Evolutionary conservation across 2,888 invertebrate species (phyloP).

Genomic region (Ryuthela nishihirai): DNA sequence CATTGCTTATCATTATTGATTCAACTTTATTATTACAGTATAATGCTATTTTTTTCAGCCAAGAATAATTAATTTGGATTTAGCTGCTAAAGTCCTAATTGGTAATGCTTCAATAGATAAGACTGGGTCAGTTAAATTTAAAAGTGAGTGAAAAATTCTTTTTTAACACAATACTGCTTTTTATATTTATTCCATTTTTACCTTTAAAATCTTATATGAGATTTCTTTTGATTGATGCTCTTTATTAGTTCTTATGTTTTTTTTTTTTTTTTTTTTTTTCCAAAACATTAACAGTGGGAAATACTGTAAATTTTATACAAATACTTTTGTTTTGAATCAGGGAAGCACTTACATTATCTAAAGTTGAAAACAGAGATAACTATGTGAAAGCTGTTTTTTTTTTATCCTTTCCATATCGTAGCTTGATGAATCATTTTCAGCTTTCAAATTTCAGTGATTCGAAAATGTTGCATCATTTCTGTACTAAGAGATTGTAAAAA

Average conservation of each 20-base stretch:
- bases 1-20: background rate
- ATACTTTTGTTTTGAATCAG: too few relatives aligned
- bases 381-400: too few relatives aligned
- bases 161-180: background rate
- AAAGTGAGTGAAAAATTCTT: conserved; percentile 48
- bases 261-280: background rate
- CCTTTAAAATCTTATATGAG: background rate
- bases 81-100: conserved; percentile 64
- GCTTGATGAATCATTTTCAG: too few relatives aligned
- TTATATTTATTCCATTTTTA: background rate
- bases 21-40: background rate
- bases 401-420: too few relatives aligned
- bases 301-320: too few relatives aligned
- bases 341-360: too few relatives aligned
- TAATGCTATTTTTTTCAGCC: conserved; percentile 52
- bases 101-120: conserved; percentile 57
- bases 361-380: too few relatives aligned
- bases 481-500: too few relatives aligned
- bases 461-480: too few relatives aligned
- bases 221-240: background rate
- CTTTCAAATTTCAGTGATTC: too few relatives aligned
- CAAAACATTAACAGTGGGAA: too few relatives aligned
- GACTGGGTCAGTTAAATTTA: conserved; percentile 52
- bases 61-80: conserved; percentile 63
- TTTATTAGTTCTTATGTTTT: background rate